Base-by-base conservation (phyloP, 2,113 vertebrate species). In the Cyprinodon variegatus region DNA sequence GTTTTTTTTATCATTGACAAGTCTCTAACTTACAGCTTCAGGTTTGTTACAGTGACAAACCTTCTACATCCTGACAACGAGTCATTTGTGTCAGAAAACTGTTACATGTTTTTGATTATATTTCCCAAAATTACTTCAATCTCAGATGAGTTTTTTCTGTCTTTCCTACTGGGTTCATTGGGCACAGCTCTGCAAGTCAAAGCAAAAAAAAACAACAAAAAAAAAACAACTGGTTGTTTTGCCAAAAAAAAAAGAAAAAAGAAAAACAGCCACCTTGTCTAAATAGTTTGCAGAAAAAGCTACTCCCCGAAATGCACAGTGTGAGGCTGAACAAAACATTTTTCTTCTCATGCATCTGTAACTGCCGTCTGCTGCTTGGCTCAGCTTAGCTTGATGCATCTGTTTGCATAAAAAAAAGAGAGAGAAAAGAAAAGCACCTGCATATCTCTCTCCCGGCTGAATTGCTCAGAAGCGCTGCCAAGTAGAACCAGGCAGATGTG, bases 401-500 rank as follows among this genome's bases (percentile, higher is more conserved):
- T 91, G 87, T 89, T 90, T 88, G 81, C 77, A 62, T 63, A 20
- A 38, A 36, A 20, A 57, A 14, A 5, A 6, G 39, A 0, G 0
- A 20, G 60, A 76, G 63, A 79, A 63, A 76, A 74, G 74, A 69
- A 77, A 85, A 80, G 68, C 90, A 91, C 90, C 91, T 93, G 90
- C 90, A 87, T 89, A 89, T 91, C 87, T 89, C 81, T 77, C 86
- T 88, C 85, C 86, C 81, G 39, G 79, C 87, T 85, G 89, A 89
- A 90, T 86, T 83, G 78, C 83, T 91, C 82, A 88, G 87, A 90
- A 86, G 81, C 71, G 84, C 88, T 89, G 92, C 92, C 90, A 91
- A 90, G 87, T 83, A 81, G 88, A 91, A 89, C 87, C 13, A 68
- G 86, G 88, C 92, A 92, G 92, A 92, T 92, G 92, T 90, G 92